These are phyloP conservation scores for Drosophila prolongata DNA, from an alignment of 2,888 invertebrate species.

Conservation along the genomic window DNA sequence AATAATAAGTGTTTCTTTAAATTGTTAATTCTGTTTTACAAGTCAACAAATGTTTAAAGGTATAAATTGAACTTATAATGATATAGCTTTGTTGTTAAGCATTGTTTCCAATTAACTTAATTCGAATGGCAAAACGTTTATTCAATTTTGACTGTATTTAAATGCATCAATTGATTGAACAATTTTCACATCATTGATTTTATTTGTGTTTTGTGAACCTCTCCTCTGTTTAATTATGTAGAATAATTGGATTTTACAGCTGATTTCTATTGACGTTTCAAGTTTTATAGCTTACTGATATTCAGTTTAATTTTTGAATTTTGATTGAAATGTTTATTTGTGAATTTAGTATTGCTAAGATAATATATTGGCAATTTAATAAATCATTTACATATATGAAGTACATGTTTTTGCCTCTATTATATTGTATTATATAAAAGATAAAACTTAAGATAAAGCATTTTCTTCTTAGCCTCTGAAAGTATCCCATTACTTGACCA, in stretches of 20 bases:
- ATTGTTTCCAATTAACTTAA: neutral
- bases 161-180: neutral
- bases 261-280: neutral
- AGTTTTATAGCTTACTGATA: neutral
- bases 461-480: too few species aligned
- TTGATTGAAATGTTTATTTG: neutral
- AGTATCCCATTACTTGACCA: neutral
- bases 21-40: too few species aligned
- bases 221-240: conserved; percentile 6
- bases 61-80: too few species aligned
- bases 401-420: too few species aligned
- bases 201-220: neutral
- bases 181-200: conserved; percentile 6
- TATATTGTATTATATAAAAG: too few species aligned
- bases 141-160: neutral
- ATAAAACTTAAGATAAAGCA: too few species aligned
- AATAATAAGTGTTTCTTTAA: too few species aligned
- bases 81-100: neutral
- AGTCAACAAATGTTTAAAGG: too few species aligned
- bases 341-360: too few species aligned
- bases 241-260: conserved; percentile 7
- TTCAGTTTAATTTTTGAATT: neutral
- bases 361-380: too few species aligned
- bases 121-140: neutral
- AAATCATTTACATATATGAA: too few species aligned